Conservation (phyloP, 2,113 vertebrate genomes). For the Desmodus rotundus region DNA sequence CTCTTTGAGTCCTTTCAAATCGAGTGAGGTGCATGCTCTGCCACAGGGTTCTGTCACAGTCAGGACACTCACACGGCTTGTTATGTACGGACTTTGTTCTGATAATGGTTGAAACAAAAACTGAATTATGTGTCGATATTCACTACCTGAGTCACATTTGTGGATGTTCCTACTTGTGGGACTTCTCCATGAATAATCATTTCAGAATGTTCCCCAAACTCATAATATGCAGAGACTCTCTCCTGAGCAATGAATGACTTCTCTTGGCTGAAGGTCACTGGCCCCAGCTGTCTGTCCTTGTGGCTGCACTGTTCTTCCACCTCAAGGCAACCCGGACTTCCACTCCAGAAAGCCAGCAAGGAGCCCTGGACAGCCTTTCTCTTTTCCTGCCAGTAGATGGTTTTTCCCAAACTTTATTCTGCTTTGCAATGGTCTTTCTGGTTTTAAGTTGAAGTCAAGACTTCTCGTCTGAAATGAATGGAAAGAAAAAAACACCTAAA, state of each 20-base stretch:
- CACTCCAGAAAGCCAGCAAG: background rate
- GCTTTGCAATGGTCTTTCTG: background rate
- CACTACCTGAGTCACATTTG: background rate
- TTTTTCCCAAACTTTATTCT: background rate
- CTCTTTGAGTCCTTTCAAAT: background rate
- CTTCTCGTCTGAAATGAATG: background rate
- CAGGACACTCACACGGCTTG: background rate
- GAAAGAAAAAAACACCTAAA: background rate
- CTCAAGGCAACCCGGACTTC: background rate
- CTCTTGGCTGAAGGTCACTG: background rate
- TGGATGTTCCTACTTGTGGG: background rate
- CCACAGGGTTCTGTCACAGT: background rate
- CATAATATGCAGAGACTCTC: background rate
- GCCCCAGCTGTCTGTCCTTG: background rate
- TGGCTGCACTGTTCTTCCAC: background rate
- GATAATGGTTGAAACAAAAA: background rate
- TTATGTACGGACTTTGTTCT: slow-evolving; percentile 36
- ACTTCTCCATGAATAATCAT: background rate
- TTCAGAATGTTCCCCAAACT: background rate
- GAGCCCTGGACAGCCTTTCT: background rate
- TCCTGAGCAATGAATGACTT: background rate
- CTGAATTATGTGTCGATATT: background rate
- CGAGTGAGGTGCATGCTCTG: background rate
- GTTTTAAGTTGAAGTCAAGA: background rate
- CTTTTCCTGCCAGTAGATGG: background rate